Conservation (phyloP, 2,797 vertebrate species). For the Hippopotamyrus pictus region DNA sequence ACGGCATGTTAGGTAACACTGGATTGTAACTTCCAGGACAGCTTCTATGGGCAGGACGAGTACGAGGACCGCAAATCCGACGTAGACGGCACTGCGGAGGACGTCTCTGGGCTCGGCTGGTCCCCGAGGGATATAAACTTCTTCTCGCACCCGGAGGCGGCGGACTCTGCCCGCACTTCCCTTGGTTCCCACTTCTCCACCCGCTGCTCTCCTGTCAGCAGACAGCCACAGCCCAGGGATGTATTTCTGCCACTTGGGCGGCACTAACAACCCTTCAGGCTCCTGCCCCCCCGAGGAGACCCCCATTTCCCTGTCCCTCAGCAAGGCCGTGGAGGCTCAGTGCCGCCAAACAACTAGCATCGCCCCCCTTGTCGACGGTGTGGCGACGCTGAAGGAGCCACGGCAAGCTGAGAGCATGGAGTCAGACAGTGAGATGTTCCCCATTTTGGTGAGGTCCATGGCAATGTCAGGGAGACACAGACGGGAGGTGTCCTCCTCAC, state of each 20-base stretch:
- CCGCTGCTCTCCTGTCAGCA: conserved; percentile 1
- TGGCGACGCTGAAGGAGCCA: conserved; percentile 28
- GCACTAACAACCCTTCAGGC: conserved; percentile 16
- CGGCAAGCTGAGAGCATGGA: conserved; percentile 27
- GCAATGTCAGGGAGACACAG: conserved; percentile 76
- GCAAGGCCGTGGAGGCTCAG: conserved; percentile 30
- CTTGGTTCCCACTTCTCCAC: background rate
- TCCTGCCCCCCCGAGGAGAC: conserved; percentile 43
- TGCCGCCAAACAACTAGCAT: conserved; percentile 17
- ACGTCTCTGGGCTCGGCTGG: conserved; percentile 63
- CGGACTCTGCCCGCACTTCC: conserved; percentile 5
- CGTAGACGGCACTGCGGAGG: conserved; percentile 64
- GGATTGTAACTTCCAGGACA: conserved; percentile 56
- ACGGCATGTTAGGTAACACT: background rate
- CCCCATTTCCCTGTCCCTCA: conserved; percentile 24
- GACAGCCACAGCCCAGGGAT: background rate
- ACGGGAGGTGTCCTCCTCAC: conserved; percentile 74
- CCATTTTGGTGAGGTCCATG: conserved; percentile 66
- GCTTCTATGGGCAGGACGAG: conserved; percentile 63
- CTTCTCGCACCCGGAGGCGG: conserved; percentile 69
- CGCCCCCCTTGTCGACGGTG: conserved; percentile 37
- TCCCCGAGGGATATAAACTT: conserved; percentile 73
- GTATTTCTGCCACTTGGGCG: conserved; percentile 11
- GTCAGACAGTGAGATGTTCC: conserved; percentile 57
- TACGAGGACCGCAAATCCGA: conserved; percentile 53